A percentile compares a stretch with the other conserved stretches of the same genome.
Conservation (phyloP, 2,113 vertebrate genomes). For the Mesembrinibis cayennensis region DNA sequence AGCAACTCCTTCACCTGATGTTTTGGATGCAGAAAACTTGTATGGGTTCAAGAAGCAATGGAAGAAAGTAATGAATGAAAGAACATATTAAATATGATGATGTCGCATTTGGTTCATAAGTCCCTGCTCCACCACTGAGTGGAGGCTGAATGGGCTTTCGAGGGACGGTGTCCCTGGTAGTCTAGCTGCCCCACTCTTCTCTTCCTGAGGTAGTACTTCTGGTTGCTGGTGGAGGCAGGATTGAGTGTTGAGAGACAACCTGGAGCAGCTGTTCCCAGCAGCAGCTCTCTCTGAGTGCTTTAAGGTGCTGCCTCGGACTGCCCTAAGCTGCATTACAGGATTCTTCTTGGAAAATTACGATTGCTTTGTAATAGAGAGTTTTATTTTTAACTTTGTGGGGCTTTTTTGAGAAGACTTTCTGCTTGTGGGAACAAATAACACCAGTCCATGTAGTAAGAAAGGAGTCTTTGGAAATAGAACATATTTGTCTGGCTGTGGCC, state of each 20-base stretch:
- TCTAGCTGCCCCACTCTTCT: neutral
- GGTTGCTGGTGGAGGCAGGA: neutral
- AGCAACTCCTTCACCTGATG: neutral
- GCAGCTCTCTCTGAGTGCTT: neutral
- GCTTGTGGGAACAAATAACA: neutral
- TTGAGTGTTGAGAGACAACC: neutral
- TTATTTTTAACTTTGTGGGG: neutral
- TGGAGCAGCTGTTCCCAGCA: neutral
- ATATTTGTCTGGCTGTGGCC: fast-evolving
- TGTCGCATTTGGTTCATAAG: neutral
- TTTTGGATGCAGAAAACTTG: neutral
- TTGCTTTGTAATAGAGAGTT: neutral
- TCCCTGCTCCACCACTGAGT: fast-evolving
- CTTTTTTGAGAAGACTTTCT: neutral
- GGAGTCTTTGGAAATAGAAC: neutral
- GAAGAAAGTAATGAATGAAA: neutral
- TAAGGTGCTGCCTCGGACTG: neutral
- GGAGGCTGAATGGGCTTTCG: neutral
- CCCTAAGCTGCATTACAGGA: neutral
- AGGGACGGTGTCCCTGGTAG: neutral
- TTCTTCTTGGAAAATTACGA: neutral
- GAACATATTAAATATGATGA: neutral
- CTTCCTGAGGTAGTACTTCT: neutral
- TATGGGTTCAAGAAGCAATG: neutral
- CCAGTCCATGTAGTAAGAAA: neutral